These are phyloP conservation scores for Lagocephalus sceleratus DNA, from an alignment of 2,797 vertebrate genomes.

Conservation along the genomic window DNA sequence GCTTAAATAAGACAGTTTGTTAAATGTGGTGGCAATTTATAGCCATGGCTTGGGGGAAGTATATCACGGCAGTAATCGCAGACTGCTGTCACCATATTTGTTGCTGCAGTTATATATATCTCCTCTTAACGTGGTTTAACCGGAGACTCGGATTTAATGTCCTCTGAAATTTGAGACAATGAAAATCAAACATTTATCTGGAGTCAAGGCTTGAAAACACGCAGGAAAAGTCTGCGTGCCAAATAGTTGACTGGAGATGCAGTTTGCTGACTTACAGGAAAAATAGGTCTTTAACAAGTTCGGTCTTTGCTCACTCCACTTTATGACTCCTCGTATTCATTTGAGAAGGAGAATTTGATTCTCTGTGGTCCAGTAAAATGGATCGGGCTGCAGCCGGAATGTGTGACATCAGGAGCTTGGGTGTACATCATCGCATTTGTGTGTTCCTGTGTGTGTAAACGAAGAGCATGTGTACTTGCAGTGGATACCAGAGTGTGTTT, in stretches of 20 bases:
- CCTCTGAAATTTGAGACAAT: no score
- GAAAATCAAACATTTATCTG: no score
- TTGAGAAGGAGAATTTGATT: conserved; percentile 15
- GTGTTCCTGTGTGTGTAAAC: background rate
- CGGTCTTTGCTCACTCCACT: conserved; percentile 1
- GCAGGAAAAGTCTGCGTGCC: no score
- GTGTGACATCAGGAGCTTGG: conserved; percentile 3
- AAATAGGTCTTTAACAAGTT: conserved; percentile 7
- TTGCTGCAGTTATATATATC: conserved; percentile 1
- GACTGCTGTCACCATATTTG: background rate
- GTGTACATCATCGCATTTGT: conserved; percentile 2
- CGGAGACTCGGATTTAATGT: no score
- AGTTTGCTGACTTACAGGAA: conserved; percentile 10
- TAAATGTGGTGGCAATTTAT: background rate
- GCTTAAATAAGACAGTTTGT: background rate
- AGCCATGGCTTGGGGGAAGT: background rate
- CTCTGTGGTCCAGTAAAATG: conserved; percentile 13
- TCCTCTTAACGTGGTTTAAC: no score
- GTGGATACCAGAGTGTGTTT: conserved; percentile 18
- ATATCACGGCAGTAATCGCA: no score
- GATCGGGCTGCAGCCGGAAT: conserved; percentile 22
- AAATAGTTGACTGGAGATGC: no score
- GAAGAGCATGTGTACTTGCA: background rate
- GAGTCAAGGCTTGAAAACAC: no score
- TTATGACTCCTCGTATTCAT: conserved; percentile 14